A percentile compares a stretch with the other conserved stretches of the same genome.
phyloP scores from a whole-genome alignment of 53 echinoderm and acorn worm species.

The Apostichopus leukothele region DNA sequence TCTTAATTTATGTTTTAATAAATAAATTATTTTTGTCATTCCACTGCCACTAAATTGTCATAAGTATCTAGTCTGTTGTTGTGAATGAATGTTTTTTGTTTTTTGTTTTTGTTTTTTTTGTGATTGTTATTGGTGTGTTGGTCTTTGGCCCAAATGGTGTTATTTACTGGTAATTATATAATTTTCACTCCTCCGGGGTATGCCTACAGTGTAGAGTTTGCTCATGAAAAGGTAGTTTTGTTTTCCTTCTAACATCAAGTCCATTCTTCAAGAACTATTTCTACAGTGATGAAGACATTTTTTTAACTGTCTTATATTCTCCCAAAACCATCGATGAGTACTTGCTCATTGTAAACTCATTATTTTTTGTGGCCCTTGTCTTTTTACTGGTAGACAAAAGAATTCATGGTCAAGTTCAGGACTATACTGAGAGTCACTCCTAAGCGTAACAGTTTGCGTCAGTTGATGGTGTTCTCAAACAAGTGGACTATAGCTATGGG shows the following conservation, averaged over 20 bases:
- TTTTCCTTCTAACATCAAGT: neutral
- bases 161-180: too few species aligned
- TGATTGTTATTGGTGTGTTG: too few species aligned
- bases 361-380: neutral
- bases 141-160: too few species aligned
- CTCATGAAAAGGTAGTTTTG: neutral
- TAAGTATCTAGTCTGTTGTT: too few species aligned
- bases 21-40: too few species aligned
- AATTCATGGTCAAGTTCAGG: conserved; percentile 65
- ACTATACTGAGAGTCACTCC: conserved; percentile 42
- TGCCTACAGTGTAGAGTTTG: too few species aligned
- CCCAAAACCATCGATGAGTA: too few species aligned
- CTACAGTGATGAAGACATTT: neutral
- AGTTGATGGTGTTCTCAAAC: conserved; percentile 74
- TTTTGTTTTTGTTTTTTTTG: too few species aligned
- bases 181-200: too few species aligned
- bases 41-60: too few species aligned
- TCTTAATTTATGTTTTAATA: too few species aligned
- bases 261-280: neutral
- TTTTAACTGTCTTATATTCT: neutral
- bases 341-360: neutral
- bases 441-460: conserved; percentile 57
- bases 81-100: too few species aligned
- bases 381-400: conserved; percentile 63
- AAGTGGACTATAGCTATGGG: conserved; percentile 77